These are phyloP conservation scores for Macrocentrus cingulum DNA, from an alignment of 1,140 invertebrate genomes.

Conservation along the genomic window DNA sequence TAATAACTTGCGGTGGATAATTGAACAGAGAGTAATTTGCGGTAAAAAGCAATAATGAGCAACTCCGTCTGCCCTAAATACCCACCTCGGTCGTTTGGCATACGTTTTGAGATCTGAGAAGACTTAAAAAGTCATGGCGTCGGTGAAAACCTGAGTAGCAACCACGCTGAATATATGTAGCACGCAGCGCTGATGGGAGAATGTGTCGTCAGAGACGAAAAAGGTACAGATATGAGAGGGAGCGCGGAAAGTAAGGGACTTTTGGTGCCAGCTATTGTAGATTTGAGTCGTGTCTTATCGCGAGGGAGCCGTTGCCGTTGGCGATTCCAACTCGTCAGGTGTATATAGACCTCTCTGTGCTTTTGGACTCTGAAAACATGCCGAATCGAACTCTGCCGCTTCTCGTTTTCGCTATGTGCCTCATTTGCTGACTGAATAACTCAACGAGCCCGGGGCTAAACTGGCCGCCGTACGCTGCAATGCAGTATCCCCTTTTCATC, in stretches of 20 bases:
- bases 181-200: constrained; percentile 8
- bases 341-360: background rate
- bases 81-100: background rate
- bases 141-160: background rate
- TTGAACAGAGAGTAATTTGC: too few relatives aligned
- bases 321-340: constrained; percentile 30
- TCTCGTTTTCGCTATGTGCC: constrained; percentile 12
- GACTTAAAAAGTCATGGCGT: constrained; percentile 1
- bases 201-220: background rate
- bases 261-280: constrained; percentile 19
- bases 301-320: constrained; percentile 36
- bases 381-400: constrained; percentile 22
- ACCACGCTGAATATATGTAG: constrained; percentile 4
- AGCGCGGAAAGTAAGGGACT: constrained; percentile 8
- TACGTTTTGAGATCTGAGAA: background rate
- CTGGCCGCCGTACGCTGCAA: constrained; percentile 18
- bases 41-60: too few relatives aligned
- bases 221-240: background rate
- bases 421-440: constrained; percentile 9
- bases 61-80: too few relatives aligned
- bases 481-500: constrained; percentile 19
- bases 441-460: constrained; percentile 17
- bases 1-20: too few relatives aligned
- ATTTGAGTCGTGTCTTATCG: constrained; percentile 44
- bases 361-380: constrained; percentile 33